Conservation (phyloP, 2,797 vertebrate species). For the Galago senegalensis region DNA sequence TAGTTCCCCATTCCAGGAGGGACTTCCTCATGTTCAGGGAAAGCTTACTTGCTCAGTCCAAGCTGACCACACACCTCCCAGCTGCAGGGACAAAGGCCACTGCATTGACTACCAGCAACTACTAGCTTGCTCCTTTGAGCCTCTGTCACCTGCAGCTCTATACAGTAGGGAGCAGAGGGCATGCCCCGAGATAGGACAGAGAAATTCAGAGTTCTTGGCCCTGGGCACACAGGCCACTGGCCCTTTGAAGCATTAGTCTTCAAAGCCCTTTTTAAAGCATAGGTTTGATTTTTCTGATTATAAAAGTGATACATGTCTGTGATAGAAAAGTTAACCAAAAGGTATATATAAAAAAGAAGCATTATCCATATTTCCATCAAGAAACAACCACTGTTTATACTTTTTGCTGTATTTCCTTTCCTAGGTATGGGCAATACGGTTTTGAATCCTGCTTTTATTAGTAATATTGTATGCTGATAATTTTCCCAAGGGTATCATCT, state of each 20-base stretch:
- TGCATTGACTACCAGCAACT: too few species aligned
- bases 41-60: not conserved
- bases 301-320: constrained; percentile 31
- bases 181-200: not conserved
- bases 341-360: not conserved
- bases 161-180: not conserved
- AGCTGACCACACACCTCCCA: not conserved
- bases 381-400: not conserved
- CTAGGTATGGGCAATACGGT: not conserved
- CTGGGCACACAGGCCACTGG: not conserved
- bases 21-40: not conserved
- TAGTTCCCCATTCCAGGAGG: not conserved
- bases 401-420: not conserved
- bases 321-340: not conserved
- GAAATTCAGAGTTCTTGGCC: not conserved
- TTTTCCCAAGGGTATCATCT: not conserved
- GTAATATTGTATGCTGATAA: not conserved
- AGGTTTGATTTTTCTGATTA: not conserved
- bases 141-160: not conserved
- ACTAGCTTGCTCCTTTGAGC: not conserved
- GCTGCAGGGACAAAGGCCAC: not conserved
- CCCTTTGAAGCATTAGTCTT: not conserved
- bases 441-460: constrained; percentile 27
- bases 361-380: not conserved
- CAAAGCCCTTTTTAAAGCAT: not conserved